phyloP scores from a whole-genome alignment of 2,797 vertebrate species.

The Parotocinclus haroldoi region DNA sequence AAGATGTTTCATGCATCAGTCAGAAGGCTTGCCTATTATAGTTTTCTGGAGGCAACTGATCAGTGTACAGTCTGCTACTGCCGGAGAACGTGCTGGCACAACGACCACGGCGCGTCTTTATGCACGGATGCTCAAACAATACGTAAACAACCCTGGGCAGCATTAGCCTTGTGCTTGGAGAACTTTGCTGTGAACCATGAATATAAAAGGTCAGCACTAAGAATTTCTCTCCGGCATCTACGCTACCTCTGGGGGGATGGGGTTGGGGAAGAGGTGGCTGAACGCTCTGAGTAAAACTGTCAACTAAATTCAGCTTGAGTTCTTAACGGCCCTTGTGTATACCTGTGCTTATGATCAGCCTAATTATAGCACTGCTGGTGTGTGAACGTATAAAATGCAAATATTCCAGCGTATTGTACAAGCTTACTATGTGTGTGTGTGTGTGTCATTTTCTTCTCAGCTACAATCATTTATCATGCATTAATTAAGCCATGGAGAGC shows the following conservation, averaged over 20 bases:
- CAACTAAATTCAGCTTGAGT: background rate
- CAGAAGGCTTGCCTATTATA: too few species aligned
- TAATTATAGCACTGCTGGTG: too few species aligned
- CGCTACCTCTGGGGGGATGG: background rate
- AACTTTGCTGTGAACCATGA: conserved; percentile 5
- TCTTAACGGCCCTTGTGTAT: background rate
- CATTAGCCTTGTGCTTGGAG: background rate
- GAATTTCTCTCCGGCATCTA: background rate
- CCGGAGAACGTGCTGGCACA: too few species aligned
- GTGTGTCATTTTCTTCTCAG: too few species aligned
- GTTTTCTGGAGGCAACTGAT: too few species aligned
- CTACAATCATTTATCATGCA: background rate
- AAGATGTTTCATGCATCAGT: too few species aligned
- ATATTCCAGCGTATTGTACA: too few species aligned
- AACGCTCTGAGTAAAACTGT: conserved; percentile 10
- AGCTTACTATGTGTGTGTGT: too few species aligned
- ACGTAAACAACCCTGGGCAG: background rate
- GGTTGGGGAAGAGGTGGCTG: background rate
- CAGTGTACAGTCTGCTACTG: too few species aligned
- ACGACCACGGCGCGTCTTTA: background rate
- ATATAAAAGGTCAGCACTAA: conserved; percentile 18
- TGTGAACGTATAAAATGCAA: too few species aligned
- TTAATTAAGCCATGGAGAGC: conserved; percentile 6
- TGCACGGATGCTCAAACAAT: background rate
- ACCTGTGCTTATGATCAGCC: conserved; percentile 45